Base-by-base conservation (phyloP, 2,888 invertebrate genomes). In the Scotopteryx bipunctaria region DNA sequence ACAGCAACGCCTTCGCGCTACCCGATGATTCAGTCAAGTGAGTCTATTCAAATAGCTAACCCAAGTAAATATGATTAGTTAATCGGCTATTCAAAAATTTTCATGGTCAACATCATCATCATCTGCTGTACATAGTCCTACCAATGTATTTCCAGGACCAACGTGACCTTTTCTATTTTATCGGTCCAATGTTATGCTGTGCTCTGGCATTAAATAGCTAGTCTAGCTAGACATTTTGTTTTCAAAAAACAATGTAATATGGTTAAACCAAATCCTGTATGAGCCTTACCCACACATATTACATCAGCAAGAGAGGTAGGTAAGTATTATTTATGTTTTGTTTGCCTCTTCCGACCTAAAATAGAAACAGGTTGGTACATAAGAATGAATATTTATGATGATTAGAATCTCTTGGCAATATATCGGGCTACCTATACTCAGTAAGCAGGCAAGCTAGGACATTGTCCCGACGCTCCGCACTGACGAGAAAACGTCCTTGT, bases 1-100 rank as follows among this genome's bases (percentile, higher is more conserved):
- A 93, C 59, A 93, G 93, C 59, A 92, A 93, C 21, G 92, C 91
- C 13, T 92, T 92, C 57, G 85, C 92, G 1, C 77, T 87, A 37
- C 81, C 88, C 0, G 80, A 87, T 5, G 92, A 93, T 67, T 83
- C 92, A 2, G 85, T 91, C 51, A 91, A 86, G 85, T 93, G 78
- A 73, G 83, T 5, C 6, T 14, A 6, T 14, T 9, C 27, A 9
- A 27, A 25, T 25, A 9, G 9, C 25, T 25, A 5, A 6, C 19
- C 1, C 19, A 6, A 4, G 19, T n/a, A n/a, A n/a, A n/a, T n/a
- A n/a, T n/a, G n/a, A n/a, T n/a, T n/a, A n/a, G n/a, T n/a, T n/a
- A n/a, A n/a, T n/a, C n/a, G n/a, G n/a, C n/a, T n/a, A n/a, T n/a
- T n/a, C n/a, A n/a, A n/a, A n/a, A n/a, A n/a, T n/a, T n/a, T n/a